Evolutionary conservation across 2,113 vertebrate genomes (phyloP).

Genomic region (Tragelaphus buxtoni): DNA sequence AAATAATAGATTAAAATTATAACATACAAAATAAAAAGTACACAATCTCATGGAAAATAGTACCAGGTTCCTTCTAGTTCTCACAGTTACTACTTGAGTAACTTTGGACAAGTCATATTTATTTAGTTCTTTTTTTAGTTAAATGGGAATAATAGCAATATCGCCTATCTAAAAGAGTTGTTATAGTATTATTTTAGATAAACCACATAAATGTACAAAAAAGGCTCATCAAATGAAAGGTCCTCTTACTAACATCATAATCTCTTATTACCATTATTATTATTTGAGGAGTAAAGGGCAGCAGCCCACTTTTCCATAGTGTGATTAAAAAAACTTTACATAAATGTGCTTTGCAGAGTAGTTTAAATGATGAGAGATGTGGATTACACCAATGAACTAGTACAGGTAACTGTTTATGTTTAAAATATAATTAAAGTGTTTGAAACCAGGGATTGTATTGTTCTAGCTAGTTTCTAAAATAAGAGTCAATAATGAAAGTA

Average conservation of each 20-base stretch:
- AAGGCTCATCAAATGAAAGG: not conserved
- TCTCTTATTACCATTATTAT: not conserved
- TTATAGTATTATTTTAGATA: not conserved
- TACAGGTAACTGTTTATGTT: not conserved
- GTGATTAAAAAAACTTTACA: not conserved
- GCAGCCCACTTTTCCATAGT: not conserved
- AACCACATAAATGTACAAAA: not conserved
- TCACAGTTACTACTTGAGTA: not conserved
- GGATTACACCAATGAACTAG: not conserved
- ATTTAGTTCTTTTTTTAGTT: not conserved
- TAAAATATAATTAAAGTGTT: not conserved
- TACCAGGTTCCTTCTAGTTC: not conserved
- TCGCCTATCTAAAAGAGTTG: not conserved
- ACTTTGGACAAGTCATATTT: not conserved
- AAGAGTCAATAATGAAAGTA: not conserved
- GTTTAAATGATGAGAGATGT: not conserved
- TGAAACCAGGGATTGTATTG: not conserved
- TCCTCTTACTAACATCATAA: not conserved
- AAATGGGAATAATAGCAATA: not conserved
- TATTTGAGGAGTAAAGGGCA: not conserved
- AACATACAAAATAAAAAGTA: not conserved
- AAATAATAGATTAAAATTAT: not conserved
- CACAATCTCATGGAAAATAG: fast-evolving
- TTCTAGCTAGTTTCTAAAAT: not conserved
- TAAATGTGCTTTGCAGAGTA: not conserved